These are phyloP conservation scores for Campoplex nolae DNA, from an alignment of 2,888 invertebrate genomes.

Conservation along the genomic window DNA sequence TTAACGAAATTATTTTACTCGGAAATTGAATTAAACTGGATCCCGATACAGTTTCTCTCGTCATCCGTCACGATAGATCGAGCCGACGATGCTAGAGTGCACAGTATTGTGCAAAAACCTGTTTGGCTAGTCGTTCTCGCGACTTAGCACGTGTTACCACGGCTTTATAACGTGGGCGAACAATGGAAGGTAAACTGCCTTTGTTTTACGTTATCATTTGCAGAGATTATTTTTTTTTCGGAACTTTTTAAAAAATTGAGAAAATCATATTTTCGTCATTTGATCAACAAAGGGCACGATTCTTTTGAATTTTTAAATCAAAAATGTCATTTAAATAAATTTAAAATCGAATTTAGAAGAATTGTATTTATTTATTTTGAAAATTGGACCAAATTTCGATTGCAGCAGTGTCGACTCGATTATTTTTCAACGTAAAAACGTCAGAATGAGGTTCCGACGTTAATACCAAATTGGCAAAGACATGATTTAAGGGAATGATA, in stretches of 20 bases:
- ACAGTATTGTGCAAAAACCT: background rate
- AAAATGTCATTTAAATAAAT: background rate
- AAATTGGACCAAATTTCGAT: background rate
- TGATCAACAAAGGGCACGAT: background rate
- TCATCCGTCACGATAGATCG: constrained; percentile 52
- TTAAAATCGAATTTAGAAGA: background rate
- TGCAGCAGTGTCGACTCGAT: constrained; percentile 43
- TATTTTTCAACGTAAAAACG: background rate
- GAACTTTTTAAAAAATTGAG: background rate
- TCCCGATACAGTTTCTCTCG: constrained; percentile 37
- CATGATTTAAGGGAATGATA: constrained; percentile 19
- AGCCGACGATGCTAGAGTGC: constrained; percentile 39
- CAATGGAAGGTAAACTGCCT: constrained; percentile 30
- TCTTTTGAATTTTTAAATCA: background rate
- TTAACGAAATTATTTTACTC: background rate
- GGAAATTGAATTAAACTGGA: constrained; percentile 1
- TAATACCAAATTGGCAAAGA: background rate
- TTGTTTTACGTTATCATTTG: background rate
- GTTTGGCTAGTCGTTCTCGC: constrained; percentile 4
- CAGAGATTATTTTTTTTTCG: background rate
- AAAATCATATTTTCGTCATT: background rate
- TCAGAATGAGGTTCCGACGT: background rate
- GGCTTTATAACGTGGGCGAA: constrained; percentile 32
- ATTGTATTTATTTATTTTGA: background rate
- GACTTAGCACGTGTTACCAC: background rate